Evolutionary conservation across 1,140 invertebrate genomes (phyloP).

Genomic region (Neocloeon triangulifer): DNA sequence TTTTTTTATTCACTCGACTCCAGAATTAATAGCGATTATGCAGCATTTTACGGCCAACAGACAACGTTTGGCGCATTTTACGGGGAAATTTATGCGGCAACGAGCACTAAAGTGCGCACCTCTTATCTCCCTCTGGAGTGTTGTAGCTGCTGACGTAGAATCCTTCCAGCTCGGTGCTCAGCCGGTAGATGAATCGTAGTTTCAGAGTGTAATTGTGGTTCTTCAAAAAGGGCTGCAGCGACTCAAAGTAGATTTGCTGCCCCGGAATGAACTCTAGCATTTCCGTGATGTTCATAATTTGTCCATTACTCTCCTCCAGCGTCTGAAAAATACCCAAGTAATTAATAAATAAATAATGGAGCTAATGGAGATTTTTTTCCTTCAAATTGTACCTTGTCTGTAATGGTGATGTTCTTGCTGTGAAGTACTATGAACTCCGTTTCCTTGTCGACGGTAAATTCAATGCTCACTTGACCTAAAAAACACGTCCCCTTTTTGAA

Average conservation of each 20-base stretch:
- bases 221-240: constrained; percentile 22
- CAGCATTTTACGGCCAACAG: too few species aligned
- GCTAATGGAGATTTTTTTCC: background rate
- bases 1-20: constrained; percentile 1
- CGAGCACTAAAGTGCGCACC: too few species aligned
- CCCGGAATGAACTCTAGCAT: constrained; percentile 56
- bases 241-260: constrained; percentile 73
- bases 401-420: constrained; percentile 70
- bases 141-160: constrained; percentile 83
- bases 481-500: too few species aligned
- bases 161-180: constrained; percentile 62
- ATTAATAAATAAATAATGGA: constrained; percentile 18
- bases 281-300: constrained; percentile 42
- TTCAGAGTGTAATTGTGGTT: constrained; percentile 64
- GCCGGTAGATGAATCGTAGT: constrained; percentile 55
- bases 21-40: too few species aligned
- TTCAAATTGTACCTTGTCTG: constrained; percentile 36
- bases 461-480: constrained; percentile 62
- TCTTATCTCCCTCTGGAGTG: constrained; percentile 43
- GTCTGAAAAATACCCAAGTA: background rate
- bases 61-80: too few species aligned
- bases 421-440: constrained; percentile 81
- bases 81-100: too few species aligned
- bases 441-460: constrained; percentile 58
- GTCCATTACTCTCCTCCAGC: constrained; percentile 41